phyloP scores from a whole-genome alignment of 2,797 vertebrate genomes.

The Synanceia verrucosa region DNA sequence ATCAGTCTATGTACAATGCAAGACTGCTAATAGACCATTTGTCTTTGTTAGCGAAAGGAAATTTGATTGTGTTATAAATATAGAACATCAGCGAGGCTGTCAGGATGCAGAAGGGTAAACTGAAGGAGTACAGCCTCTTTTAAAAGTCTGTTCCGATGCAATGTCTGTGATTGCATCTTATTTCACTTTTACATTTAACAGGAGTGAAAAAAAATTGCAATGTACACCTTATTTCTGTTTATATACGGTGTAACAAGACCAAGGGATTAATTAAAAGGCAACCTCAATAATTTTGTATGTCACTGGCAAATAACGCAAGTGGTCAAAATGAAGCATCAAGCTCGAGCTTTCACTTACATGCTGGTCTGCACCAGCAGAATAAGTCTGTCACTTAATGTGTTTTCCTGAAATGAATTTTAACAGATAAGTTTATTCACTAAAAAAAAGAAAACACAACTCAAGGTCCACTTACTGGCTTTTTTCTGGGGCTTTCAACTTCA shows the following conservation, averaged over 20 bases:
- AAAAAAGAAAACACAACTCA: neutral
- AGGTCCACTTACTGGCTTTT: neutral
- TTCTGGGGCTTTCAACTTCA: neutral
- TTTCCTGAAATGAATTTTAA: neutral
- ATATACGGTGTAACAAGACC: neutral
- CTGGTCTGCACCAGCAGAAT: too few relatives aligned
- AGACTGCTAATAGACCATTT: slow-evolving; percentile 70
- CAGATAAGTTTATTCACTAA: neutral
- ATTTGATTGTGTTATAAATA: slow-evolving; percentile 48
- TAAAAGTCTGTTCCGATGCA: neutral
- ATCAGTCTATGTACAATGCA: slow-evolving; percentile 78
- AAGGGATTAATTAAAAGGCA: neutral
- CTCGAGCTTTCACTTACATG: too few relatives aligned
- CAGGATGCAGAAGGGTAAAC: slow-evolving; percentile 18
- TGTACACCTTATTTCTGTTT: neutral
- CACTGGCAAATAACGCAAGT: neutral
- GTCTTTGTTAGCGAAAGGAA: slow-evolving; percentile 64
- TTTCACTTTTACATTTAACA: neutral
- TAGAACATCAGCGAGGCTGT: slow-evolving; percentile 32
- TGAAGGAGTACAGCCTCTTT: slow-evolving; percentile 12
- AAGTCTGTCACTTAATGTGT: too few relatives aligned
- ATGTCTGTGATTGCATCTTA: neutral
- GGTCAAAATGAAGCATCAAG: neutral
- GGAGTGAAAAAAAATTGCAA: neutral
- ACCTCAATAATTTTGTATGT: neutral